Evolutionary conservation across 1,140 invertebrate genomes (phyloP).

Genomic region (Rhynchophorus ferrugineus): DNA sequence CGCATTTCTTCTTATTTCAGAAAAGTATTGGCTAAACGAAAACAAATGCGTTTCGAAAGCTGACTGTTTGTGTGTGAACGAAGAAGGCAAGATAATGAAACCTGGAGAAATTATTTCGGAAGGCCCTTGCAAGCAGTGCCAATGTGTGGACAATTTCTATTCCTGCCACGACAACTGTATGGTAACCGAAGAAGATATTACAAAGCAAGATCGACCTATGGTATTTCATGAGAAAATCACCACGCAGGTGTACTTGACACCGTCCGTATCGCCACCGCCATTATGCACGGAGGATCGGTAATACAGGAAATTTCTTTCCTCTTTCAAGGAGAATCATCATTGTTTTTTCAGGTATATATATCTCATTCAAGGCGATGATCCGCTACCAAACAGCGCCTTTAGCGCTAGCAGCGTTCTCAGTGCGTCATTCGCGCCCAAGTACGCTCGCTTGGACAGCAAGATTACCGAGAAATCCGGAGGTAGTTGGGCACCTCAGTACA

Average conservation of each 20-base stretch:
- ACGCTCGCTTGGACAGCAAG: conserved; percentile 43
- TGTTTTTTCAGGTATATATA: conserved; percentile 42
- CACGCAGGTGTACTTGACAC: conserved; percentile 28
- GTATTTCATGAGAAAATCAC: not conserved
- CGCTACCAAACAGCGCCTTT: conserved; percentile 49
- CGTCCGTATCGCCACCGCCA: conserved; percentile 27
- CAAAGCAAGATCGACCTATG: not conserved
- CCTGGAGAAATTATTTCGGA: conserved; percentile 51
- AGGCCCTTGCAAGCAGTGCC: conserved; percentile 59
- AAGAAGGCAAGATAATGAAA: conserved; percentile 54
- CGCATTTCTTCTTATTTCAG: conserved; percentile 34
- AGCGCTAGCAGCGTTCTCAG: conserved; percentile 50
- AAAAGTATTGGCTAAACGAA: conserved; percentile 53
- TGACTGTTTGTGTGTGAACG: conserved; percentile 62
- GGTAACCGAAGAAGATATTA: not conserved
- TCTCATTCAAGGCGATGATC: conserved; percentile 46
- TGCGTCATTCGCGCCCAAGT: conserved; percentile 44
- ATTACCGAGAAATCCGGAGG: conserved; percentile 36
- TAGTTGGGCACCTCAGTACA: conserved; percentile 55
- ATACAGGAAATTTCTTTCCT: no score
- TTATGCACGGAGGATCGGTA: conserved; percentile 39
- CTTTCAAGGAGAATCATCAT: no score
- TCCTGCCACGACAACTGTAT: conserved; percentile 49
- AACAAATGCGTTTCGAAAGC: conserved; percentile 57
- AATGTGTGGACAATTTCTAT: conserved; percentile 68